phyloP scores from a whole-genome alignment of 2,797 vertebrate species.

The Dendrocincla fuliginosa region DNA sequence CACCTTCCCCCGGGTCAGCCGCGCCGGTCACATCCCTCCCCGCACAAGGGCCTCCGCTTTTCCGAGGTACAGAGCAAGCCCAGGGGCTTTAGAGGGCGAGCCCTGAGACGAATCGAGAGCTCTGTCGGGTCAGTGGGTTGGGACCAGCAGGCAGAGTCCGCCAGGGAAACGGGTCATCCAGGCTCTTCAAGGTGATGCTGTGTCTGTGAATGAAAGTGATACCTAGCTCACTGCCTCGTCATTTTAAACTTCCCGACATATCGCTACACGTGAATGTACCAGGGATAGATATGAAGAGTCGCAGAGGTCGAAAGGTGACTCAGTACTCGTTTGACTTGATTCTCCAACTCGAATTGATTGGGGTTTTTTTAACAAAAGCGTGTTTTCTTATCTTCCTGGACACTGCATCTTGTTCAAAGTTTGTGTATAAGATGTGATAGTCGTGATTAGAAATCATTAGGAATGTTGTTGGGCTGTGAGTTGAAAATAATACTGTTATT shows the following conservation, averaged over 20 bases:
- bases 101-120: fast-evolving
- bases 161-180: fast-evolving
- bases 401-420: neutral
- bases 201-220: neutral
- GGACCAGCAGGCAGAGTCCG: neutral
- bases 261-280: fast-evolving
- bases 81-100: neutral
- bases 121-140: neutral
- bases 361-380: neutral
- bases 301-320: neutral
- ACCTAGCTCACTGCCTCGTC: fast-evolving
- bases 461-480: neutral
- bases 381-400: neutral
- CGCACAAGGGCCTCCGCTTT: fast-evolving
- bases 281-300: neutral
- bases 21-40: neutral
- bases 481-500: neutral
- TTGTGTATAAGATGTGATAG: neutral
- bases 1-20: neutral
- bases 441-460: neutral
- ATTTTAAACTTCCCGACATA: neutral
- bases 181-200: neutral
- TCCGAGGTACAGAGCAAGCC: neutral
- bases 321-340: fast-evolving
- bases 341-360: neutral